Evolutionary conservation across 30 jellyfish, hydroid and myxozoan species (phyloP).

Genomic region (Turritopsis dohrnii): DNA sequence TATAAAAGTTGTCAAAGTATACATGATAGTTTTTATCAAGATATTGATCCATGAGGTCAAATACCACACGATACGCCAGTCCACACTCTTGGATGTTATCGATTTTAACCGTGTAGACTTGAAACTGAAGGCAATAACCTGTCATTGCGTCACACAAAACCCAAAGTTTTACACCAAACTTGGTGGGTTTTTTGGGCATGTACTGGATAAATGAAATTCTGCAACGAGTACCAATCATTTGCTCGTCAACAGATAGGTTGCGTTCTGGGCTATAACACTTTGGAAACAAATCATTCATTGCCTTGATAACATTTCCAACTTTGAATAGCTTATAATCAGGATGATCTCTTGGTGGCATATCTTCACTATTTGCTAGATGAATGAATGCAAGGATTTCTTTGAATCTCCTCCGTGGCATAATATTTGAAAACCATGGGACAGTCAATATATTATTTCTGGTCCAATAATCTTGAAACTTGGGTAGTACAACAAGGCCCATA

Average conservation of each 20-base stretch:
- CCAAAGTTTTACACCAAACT: slow-evolving; percentile 11
- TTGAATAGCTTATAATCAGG: slow-evolving; percentile 32
- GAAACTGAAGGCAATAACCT: slow-evolving; percentile 3
- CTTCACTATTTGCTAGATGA: slow-evolving; percentile 20
- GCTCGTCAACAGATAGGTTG: slow-evolving; percentile 37
- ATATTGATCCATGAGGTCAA: slow-evolving; percentile 35
- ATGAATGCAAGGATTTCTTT: slow-evolving; percentile 11
- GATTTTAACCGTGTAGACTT: neutral
- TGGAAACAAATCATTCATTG: slow-evolving; percentile 16
- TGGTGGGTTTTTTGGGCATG: slow-evolving; percentile 27
- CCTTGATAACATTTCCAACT: slow-evolving; percentile 9
- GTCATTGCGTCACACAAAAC: neutral
- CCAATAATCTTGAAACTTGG: too few species aligned
- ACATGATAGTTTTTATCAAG: slow-evolving; percentile 39
- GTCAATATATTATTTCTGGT: too few species aligned
- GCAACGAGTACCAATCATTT: slow-evolving; percentile 38
- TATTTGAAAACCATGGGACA: too few species aligned
- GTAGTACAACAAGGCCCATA: too few species aligned
- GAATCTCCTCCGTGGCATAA: too few species aligned
- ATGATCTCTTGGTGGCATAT: slow-evolving; percentile 15
- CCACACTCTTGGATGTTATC: neutral
- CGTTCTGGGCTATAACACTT: slow-evolving; percentile 33
- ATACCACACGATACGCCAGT: slow-evolving; percentile 31
- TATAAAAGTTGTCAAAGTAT: slow-evolving; percentile 37
- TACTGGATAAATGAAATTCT: slow-evolving; percentile 36